A percentile compares a stretch with the other conserved stretches of the same genome.
phyloP scores from a whole-genome alignment of 2,797 vertebrate genomes.

The Hirundo rustica region DNA sequence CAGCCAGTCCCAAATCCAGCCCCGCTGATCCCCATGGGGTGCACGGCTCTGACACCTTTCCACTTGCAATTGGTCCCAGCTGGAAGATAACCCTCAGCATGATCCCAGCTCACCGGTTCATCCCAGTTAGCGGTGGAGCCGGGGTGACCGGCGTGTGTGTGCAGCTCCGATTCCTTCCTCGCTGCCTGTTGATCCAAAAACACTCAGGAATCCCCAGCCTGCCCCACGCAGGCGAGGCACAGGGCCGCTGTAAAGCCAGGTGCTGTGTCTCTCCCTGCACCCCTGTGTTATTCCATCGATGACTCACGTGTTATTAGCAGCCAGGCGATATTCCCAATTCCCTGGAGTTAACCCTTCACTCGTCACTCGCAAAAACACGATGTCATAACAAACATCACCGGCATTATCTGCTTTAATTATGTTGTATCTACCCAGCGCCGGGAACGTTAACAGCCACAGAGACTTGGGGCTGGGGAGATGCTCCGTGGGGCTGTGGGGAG shows the following conservation, averaged over 20 bases:
- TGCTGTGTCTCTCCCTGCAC: constrained; percentile 34
- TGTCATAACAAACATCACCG: constrained; percentile 57
- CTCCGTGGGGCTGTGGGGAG: accelerated
- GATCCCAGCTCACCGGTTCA: background rate
- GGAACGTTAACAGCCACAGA: background rate
- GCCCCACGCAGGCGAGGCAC: background rate
- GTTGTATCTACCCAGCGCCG: background rate
- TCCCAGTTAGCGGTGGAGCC: background rate
- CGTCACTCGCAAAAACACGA: constrained; percentile 12
- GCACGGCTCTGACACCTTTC: accelerated
- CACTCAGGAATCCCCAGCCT: background rate
- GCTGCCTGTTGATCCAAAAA: background rate
- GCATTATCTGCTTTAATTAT: constrained; percentile 39
- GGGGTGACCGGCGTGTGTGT: accelerated
- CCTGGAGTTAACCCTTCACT: constrained; percentile 64
- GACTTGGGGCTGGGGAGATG: background rate
- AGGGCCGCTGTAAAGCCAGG: background rate
- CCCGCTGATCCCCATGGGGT: accelerated
- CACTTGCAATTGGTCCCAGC: background rate
- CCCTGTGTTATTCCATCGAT: constrained; percentile 48
- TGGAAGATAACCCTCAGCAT: background rate
- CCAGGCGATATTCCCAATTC: constrained; percentile 59
- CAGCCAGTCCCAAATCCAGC: background rate
- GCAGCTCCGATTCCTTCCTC: background rate
- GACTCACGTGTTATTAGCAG: constrained; percentile 63